Evolutionary conservation across 2,888 invertebrate species (phyloP), one percentile per base, ranked within the genome.

Genomic region (Hypsopygia costalis): DNA sequence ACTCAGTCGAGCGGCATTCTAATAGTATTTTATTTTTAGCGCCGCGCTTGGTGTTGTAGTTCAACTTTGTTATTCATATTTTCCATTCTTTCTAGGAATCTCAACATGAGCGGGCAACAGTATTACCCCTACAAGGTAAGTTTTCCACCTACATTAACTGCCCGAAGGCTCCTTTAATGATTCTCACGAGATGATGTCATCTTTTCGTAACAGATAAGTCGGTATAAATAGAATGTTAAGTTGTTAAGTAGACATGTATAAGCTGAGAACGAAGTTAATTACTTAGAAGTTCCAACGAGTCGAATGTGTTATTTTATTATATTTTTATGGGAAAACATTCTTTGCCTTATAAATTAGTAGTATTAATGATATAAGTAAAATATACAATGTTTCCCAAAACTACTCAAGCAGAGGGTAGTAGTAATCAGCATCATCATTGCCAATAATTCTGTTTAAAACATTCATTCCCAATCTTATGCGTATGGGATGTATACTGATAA

Each of bases 91-190:
- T 78, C 44, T 64, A 82, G 81, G 69, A 78, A 73, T 63, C 62
- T 71, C 85, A 92, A 81, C 72, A 94, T 94, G 94, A 92, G 93
- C 81, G 93, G 93, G 75, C 93, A 94, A 68, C 94, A 95, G 85
- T 95, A 95, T 85, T 95, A 95, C 85, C 95, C 95, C 69, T 95
- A 94, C 92, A 95, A 95, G 93, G 95, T 95, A 81, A 93, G 91
- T 70, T 65, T 64, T 55, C 63, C 67, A 69, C 74, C 73, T 77
- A 76, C 76, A 59, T 55, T 55, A 46, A n/a, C 25, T 5, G 6
- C 25, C 11, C 38, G 12, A 38, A 40, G 25, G 25, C 52, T 55
- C 55, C 52, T 73, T 74, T 77, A 30, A 10, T 20, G 69, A 70
- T 77, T 80, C 77, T 74, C 69, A 63, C 62, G 69, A 58, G 75